Evolutionary conservation across 2,797 vertebrate genomes (phyloP), one percentile per base, ranked within the genome.

Genomic region (Alectoris magna): DNA sequence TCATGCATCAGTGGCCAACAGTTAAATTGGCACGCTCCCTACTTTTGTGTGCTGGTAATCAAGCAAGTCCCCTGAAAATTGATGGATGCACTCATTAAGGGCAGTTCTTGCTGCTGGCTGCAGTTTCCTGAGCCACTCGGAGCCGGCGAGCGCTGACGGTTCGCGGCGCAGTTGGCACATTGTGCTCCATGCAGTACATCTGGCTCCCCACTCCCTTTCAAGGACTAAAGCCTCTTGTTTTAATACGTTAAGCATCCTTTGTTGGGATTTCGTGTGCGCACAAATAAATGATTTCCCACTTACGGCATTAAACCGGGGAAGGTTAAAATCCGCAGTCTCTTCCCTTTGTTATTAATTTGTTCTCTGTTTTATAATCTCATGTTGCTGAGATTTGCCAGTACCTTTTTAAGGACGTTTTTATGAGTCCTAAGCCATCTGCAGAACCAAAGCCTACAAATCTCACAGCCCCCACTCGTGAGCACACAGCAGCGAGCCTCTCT

Each of bases 231-330:
- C 95, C 91, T 95, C 89, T 93, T 81, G 84, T 86, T 97, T 95
- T 91, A 86, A 91, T 87, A 69, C 53, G 5, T 75, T 96, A 88
- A 95, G 68, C 85, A 62, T 60, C 94, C 86, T 93, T 96, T 93
- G 91, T 43, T 74, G 91, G 83, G 77, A 92, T 95, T 96, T 96
- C 71, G 77, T 78, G 16, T 73, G 44, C 91, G 90, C 93, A 91
- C n/a, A 36, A 90, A 59, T 91, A 41, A 29, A 80, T 59, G 73
- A 58, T 96, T 97, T 97, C 92, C 95, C 95, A 96, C 70, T 96
- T 96, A 94, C 72, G 27, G 44, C 64, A 60, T 95, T 88, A 95
- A 94, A 87, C 89, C 78, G 17, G 66, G 73, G 84, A 87, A 96
- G 83, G 93, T 96, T 83, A 73, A 93, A 91, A 38, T 86, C 90